Evolutionary conservation across 2,113 vertebrate species (phyloP).

Genomic region (Corythornis cristatus): DNA sequence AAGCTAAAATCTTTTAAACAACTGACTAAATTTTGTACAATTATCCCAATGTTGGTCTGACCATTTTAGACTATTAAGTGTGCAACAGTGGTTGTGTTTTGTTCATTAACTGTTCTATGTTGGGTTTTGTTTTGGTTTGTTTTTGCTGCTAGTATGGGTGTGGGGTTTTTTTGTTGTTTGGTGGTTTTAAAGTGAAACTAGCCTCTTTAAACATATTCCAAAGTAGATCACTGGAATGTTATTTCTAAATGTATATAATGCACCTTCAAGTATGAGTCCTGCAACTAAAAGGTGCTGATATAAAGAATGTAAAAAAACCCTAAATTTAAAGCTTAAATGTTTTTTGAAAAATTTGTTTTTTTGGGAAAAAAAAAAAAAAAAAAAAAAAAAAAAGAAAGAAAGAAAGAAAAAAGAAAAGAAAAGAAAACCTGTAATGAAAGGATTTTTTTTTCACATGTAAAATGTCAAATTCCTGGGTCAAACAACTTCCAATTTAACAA

Average conservation of each 20-base stretch:
- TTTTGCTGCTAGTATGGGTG: background rate
- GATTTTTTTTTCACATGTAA: background rate
- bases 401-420: background rate
- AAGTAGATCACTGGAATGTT: background rate
- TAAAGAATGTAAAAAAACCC: background rate
- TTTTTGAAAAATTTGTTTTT: background rate
- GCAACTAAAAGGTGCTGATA: background rate
- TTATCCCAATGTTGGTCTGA: background rate
- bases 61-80: background rate
- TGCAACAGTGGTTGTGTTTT: background rate
- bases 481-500: background rate
- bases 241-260: background rate
- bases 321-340: background rate
- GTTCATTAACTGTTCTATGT: background rate
- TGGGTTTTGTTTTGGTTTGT: background rate
- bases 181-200: background rate
- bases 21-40: background rate
- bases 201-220: background rate
- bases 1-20: background rate
- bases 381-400: background rate
- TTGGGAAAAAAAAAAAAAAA: background rate
- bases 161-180: accelerated
- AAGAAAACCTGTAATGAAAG: background rate
- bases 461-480: background rate
- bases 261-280: background rate